Base-by-base conservation (phyloP, 1,140 invertebrate genomes). In the Micrasema longulum region DNA sequence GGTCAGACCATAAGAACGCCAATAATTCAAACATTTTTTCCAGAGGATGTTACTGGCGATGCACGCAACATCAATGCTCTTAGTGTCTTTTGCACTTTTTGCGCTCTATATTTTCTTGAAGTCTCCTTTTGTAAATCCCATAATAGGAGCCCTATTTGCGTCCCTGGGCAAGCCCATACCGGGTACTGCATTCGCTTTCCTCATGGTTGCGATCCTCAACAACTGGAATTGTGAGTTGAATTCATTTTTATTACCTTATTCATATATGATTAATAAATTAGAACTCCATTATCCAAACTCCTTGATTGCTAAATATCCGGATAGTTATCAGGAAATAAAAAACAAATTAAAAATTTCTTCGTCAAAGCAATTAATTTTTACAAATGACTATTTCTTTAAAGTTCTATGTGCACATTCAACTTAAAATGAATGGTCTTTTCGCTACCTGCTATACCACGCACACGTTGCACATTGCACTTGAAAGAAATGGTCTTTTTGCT, bases 161-260 rank as follows among this genome's bases (percentile, higher is more conserved):
- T 71, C 77, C 0, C 52, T 82, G 14, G 79, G 80, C 70, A 83
- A 81, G 62, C 75, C 79, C 0, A 6, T 80, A n/a, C 82, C 82
- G 63, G 79, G 79, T 57, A 4, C 72, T 0, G 18, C 81, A 0
- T 55, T 83, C 0, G 69, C 79, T 2, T 22, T 36, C 0, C 62
- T 82, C 1, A 80, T 81, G 9, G 41, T 83, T 2, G 75, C 77
- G 7, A 45, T 71, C 5, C 12, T 52, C 14, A 53, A 68, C 20
- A 55, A 71, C 47, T 60, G 36, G 26, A 63, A 65, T 14, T 47
- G 72, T 74, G 31, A 65, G 67, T 14, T 0, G 5, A n/a, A 26
- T n/a, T 11, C 1, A 52, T 11, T 31, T 18, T 18, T 48, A 48
- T 7, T 31, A 48, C 18, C 10, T 16, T 43, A 43, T 3, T 43